Evolutionary conservation across 2,888 invertebrate species (phyloP).

Genomic region (Amblyjoppa proteus): DNA sequence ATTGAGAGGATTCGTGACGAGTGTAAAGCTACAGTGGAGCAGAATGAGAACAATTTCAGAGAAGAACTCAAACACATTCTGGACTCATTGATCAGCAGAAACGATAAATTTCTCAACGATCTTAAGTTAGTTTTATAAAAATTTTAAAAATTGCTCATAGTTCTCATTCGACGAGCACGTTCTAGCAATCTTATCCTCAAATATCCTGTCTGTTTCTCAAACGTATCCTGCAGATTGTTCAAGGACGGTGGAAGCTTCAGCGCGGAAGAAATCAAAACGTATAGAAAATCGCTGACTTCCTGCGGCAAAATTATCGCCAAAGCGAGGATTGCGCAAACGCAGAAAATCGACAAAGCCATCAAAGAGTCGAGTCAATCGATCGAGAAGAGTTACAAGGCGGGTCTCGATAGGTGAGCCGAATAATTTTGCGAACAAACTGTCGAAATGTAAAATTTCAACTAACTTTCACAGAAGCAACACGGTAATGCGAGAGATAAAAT

Average conservation of each 20-base stretch:
- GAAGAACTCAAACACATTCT: constrained; percentile 54
- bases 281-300: constrained; percentile 55
- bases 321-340: constrained; percentile 48
- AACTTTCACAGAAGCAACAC: constrained; percentile 51
- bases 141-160: background rate
- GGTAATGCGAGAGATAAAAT: constrained; percentile 62
- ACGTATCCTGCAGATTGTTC: constrained; percentile 63
- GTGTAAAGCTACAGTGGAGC: constrained; percentile 54
- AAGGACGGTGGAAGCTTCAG: constrained; percentile 70
- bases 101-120: constrained; percentile 63
- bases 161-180: background rate
- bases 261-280: constrained; percentile 65
- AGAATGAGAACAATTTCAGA: constrained; percentile 30
- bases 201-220: background rate
- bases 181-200: background rate
- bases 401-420: constrained; percentile 53
- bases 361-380: constrained; percentile 55
- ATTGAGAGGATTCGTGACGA: constrained; percentile 53
- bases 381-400: constrained; percentile 48
- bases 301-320: constrained; percentile 65
- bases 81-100: constrained; percentile 51
- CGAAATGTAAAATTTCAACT: background rate
- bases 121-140: constrained; percentile 62
- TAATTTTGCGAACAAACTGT: background rate
- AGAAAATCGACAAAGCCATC: constrained; percentile 59